Evolutionary conservation across 2,888 invertebrate genomes (phyloP).

Genomic region (Pandemis corylana): DNA sequence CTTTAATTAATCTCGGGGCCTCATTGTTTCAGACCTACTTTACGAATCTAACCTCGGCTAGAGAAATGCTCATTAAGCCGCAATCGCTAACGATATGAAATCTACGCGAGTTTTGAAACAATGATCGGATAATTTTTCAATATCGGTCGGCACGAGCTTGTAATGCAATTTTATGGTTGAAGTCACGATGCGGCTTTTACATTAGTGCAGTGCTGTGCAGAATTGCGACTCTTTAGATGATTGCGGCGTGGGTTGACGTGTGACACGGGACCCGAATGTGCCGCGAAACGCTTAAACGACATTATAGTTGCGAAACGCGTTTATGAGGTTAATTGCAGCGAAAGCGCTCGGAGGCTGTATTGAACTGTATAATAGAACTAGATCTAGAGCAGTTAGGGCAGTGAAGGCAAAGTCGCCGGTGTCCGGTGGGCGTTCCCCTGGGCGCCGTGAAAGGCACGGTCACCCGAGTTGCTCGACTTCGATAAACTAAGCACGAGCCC

Average conservation of each 20-base stretch:
- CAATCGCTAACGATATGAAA: constrained; percentile 60
- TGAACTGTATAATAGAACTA: constrained; percentile 52
- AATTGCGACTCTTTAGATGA: constrained; percentile 49
- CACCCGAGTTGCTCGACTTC: constrained; percentile 67
- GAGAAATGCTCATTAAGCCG: constrained; percentile 61
- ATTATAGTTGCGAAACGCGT: constrained; percentile 47
- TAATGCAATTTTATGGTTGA: constrained; percentile 58
- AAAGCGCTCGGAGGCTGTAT: constrained; percentile 54
- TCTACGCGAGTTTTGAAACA: constrained; percentile 64
- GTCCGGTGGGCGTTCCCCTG: constrained; percentile 64
- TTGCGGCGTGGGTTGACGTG: constrained; percentile 46
- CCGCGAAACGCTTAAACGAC: constrained; percentile 46
- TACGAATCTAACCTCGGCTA: constrained; percentile 48
- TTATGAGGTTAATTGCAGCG: constrained; percentile 51
- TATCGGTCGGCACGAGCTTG: constrained; percentile 66
- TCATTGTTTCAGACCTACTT: constrained; percentile 50
- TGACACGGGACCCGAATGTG: constrained; percentile 46
- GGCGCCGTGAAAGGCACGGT: constrained; percentile 75
- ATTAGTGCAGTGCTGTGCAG: constrained; percentile 45
- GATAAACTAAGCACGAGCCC: constrained; percentile 62
- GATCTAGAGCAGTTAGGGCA: constrained; percentile 57
- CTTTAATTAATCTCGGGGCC: constrained; percentile 46
- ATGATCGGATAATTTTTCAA: constrained; percentile 64
- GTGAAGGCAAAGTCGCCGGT: constrained; percentile 60
- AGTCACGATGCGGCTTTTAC: constrained; percentile 56